Percentiles rank a stretch among this genome's conserved stretches.
Conservation (phyloP, 2,797 vertebrate species). For the Onychomys leucogaster region DNA sequence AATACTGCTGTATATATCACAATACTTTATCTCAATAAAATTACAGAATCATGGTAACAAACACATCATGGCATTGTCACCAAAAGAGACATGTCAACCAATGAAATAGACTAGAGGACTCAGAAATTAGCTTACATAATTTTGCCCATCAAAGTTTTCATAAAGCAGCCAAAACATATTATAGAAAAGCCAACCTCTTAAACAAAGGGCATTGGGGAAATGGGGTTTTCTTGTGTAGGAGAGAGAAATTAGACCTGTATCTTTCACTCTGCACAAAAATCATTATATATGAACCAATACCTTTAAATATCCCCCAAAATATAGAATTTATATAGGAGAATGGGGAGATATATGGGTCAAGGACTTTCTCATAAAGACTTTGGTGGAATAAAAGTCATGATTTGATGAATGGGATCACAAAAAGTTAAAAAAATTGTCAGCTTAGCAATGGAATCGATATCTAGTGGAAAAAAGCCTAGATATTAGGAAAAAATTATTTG, state of each 20-base stretch:
- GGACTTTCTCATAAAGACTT: background rate
- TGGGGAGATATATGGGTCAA: background rate
- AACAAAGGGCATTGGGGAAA: background rate
- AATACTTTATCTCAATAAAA: no score
- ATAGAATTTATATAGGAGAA: background rate
- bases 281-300: no score
- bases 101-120: background rate
- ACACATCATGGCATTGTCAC: background rate
- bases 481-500: no score
- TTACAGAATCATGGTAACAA: background rate
- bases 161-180: no score
- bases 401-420: background rate
- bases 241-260: background rate
- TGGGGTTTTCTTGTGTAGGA: background rate
- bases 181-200: background rate
- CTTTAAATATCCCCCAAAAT: background rate
- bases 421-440: background rate
- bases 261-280: background rate
- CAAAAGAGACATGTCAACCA: background rate
- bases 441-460: background rate
- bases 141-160: background rate
- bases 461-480: background rate
- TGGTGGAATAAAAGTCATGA: background rate
- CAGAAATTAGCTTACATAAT: background rate
- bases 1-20: no score